Base-by-base conservation (phyloP, 2,888 invertebrate genomes). In the Cinara cedri region DNA sequence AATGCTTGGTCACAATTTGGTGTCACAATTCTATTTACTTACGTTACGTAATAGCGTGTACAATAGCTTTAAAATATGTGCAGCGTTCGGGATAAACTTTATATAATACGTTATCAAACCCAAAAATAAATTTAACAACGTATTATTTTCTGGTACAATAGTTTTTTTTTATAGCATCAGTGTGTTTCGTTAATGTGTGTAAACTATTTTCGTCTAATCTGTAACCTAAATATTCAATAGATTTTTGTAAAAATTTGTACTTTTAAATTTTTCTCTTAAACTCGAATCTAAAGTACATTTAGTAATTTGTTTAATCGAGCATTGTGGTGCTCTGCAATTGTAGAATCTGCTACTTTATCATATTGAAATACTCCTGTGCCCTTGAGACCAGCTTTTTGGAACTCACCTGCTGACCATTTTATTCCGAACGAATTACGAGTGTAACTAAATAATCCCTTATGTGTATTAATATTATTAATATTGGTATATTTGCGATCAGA, bases 91-190 rank as follows among this genome's bases (percentile, higher is more conserved):
- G 16, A 82, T 65, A 60, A 82, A 83, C 71, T 80, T 71, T 16
- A 55, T 63, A 49, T 82, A 82, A 66, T 81, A 82, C 42, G 82
- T 81, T 16, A 83, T 81, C n/a, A 84, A 81, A n/a, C 84, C 84
- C n/a, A 85, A 60, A 81, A 84, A 84, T 6, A 84, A 81, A 11
- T 83, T 72, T 14, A 84, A 81, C 76, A 84, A 82, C n/a, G 83
- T 81, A 71, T 81, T 82, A 60, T 82, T 83, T 19, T 44, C 81
- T 19, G 84, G 84, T n/a, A 62, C 54, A 74, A 81, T 81, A 24
- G 83, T 81, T 3, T 84, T 60, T 65, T 66, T 1, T 26, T n/a
- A 82, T 81, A 16, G 68, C 70, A 6, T 68, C 55, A 26, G 34
- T 76, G 16, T 51, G 63, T n/a, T 66, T 46, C 9, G n/a, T 9